phyloP scores from a whole-genome alignment of 1,140 invertebrate species.

The Lucilia sericata region DNA sequence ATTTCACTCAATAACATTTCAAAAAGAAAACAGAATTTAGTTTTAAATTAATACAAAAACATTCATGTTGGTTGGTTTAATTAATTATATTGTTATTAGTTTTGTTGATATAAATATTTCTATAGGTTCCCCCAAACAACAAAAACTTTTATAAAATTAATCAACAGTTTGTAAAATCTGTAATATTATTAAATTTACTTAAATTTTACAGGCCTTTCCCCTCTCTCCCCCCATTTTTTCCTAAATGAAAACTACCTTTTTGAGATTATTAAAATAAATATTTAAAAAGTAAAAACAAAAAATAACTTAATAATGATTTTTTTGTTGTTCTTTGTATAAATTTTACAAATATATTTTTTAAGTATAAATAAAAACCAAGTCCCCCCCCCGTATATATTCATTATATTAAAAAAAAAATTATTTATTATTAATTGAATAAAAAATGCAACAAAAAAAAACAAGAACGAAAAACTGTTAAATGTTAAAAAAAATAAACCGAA shows the following conservation, averaged over 20 bases:
- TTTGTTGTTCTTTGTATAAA: constrained; percentile 35
- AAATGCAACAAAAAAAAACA: background rate
- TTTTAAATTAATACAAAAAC: background rate
- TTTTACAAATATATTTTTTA: constrained; percentile 32
- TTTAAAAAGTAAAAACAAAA: constrained; percentile 6
- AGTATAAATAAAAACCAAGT: background rate
- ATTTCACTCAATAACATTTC: background rate
- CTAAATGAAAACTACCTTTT: too few species aligned
- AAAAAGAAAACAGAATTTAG: background rate
- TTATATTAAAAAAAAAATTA: constrained; percentile 10
- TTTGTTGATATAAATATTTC: too few species aligned
- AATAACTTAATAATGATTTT: background rate
- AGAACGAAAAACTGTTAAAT: constrained; percentile 40
- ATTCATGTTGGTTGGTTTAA: background rate
- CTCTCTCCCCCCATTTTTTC: background rate
- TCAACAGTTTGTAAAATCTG: background rate
- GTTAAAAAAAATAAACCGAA: constrained; percentile 24
- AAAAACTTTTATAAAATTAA: background rate
- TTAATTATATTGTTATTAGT: too few species aligned
- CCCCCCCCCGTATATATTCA: background rate
- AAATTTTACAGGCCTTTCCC: too few species aligned
- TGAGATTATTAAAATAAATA: background rate
- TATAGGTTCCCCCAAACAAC: too few species aligned
- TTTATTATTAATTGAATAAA: constrained; percentile 34
- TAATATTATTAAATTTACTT: background rate